Conservation (phyloP, 2,888 invertebrate genomes). For the Pristionchus maxplancki region DNA sequence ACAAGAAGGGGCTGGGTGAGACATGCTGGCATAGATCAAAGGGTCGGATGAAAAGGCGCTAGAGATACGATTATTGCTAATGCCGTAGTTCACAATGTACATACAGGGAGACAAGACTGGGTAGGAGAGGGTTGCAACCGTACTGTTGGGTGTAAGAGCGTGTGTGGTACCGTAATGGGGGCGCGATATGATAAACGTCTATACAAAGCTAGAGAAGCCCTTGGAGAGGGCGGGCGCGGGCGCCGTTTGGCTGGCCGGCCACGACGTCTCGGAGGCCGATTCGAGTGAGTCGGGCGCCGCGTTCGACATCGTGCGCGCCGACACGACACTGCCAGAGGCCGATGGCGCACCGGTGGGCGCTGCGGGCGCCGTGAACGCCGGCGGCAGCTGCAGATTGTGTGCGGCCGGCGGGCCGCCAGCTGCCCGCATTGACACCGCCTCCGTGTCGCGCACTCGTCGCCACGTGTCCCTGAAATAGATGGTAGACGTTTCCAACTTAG, state of each 20-base stretch:
- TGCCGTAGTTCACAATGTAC: neutral
- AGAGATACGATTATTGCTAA: neutral
- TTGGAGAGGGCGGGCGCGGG: conserved; percentile 57
- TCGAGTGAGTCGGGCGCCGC: conserved; percentile 38
- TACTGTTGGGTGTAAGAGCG: neutral
- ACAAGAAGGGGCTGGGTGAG: neutral
- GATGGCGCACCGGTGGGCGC: conserved; percentile 33
- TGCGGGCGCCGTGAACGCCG: conserved; percentile 36
- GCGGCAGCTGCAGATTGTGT: conserved; percentile 43
- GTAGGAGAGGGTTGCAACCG: conserved; percentile 1
- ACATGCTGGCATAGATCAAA: neutral
- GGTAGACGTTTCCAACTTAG: neutral
- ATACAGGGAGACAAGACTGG: conserved; percentile 37
- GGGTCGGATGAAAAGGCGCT: neutral
- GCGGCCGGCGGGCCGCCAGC: conserved; percentile 30
- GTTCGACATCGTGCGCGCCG: neutral
- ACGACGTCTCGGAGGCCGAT: conserved; percentile 51
- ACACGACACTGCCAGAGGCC: conserved; percentile 13
- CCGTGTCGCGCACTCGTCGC: conserved; percentile 62
- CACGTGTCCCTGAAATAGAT: conserved; percentile 59
- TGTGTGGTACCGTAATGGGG: conserved; percentile 37
- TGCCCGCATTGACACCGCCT: conserved; percentile 51
- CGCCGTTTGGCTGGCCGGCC: conserved; percentile 54
- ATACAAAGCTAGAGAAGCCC: conserved; percentile 67
- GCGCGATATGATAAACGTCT: conserved; percentile 17